Base-by-base conservation (phyloP, 2,113 vertebrate genomes). In the Elanoides forficatus region DNA sequence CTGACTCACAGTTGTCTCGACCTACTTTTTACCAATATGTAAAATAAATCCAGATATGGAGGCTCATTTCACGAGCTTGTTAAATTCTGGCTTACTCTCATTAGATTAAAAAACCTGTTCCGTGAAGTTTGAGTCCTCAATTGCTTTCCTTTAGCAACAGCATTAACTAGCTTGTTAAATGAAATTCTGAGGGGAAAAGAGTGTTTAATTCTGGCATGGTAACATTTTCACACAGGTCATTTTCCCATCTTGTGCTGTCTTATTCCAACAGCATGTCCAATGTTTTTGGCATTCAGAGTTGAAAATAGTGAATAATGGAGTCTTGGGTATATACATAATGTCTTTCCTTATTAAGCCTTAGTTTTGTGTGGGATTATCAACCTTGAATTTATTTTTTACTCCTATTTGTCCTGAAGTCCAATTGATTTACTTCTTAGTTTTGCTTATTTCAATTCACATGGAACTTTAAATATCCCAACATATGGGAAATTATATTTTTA, bases 11-110 rank as follows among this genome's bases (percentile, higher is more conserved):
- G 70, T 93, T 90, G 70, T 91, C 70, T 82, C 6, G 48, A 93
- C 95, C 81, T 97, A 93, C 81, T 96, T 96, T 96, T 91, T 48
- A 75, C 73, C 62, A 85, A 38, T 60, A 56, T 94, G 87, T 93
- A 73, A 91, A 94, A 68, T 79, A 93, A 91, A 81, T 85, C 92
- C 84, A 90, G 87, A 93, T 79, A 93, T 23, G 22, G 80, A 91
- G 91, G 38, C 81, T 80, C 78, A 85, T 91, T 94, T 87, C 4
- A 42, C 32, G 48, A 96, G 81, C 65, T 81, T 91, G 56, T 87
- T 93, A 48, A 53, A 75, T 93, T 91, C 73, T 95, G 84, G 14
- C 23, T 93, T 85, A 52, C 38, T 94, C 34, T 55, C 7, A 78
- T 55, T 34, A 83, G 56, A 75, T 56, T n/a, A 65, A 79, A 93